A percentile compares a stretch with the other conserved stretches of the same genome.
phyloP scores from a whole-genome alignment of 2,888 invertebrate species.

The Meandrusa payeni region DNA sequence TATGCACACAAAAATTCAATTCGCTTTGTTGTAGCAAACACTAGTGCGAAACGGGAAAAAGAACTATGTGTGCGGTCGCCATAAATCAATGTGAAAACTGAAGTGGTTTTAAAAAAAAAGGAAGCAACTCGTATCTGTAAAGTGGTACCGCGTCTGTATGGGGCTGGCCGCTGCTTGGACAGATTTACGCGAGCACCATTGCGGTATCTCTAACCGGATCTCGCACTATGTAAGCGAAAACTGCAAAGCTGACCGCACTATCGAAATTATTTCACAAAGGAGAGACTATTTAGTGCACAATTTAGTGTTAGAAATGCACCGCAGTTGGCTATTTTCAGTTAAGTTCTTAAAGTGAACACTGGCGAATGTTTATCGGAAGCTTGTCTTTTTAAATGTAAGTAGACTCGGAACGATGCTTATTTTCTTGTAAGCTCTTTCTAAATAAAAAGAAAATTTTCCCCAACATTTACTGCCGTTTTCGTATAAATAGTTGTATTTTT shows the following conservation, averaged over 20 bases:
- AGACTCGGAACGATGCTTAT: constrained; percentile 7
- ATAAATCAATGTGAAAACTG: constrained; percentile 48
- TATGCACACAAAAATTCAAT: constrained; percentile 16
- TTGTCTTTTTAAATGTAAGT: constrained; percentile 11
- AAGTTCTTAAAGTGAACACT: constrained; percentile 5
- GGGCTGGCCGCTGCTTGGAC: constrained; percentile 37
- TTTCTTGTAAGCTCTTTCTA: constrained; percentile 13
- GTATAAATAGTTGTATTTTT: too few relatives aligned
- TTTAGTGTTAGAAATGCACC: constrained; percentile 19
- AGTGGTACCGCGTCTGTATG: constrained; percentile 36
- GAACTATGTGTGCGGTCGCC: constrained; percentile 34
- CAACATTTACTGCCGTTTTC: too few relatives aligned
- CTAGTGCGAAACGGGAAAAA: constrained; percentile 31
- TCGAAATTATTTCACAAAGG: constrained; percentile 22
- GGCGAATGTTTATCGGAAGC: constrained; percentile 21
- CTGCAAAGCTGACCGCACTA: constrained; percentile 14
- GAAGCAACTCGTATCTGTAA: constrained; percentile 38
- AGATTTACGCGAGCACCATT: constrained; percentile 60
- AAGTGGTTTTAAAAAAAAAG: constrained; percentile 39
- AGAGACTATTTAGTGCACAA: constrained; percentile 16
- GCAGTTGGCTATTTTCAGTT: constrained; percentile 15
- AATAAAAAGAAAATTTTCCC: constrained; percentile 16
- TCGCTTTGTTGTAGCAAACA: constrained; percentile 13
- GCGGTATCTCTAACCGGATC: constrained; percentile 46
- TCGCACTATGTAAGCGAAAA: constrained; percentile 36